Evolutionary conservation across 2,113 vertebrate genomes (phyloP).

Genomic region (Tenrec ecaudatus): DNA sequence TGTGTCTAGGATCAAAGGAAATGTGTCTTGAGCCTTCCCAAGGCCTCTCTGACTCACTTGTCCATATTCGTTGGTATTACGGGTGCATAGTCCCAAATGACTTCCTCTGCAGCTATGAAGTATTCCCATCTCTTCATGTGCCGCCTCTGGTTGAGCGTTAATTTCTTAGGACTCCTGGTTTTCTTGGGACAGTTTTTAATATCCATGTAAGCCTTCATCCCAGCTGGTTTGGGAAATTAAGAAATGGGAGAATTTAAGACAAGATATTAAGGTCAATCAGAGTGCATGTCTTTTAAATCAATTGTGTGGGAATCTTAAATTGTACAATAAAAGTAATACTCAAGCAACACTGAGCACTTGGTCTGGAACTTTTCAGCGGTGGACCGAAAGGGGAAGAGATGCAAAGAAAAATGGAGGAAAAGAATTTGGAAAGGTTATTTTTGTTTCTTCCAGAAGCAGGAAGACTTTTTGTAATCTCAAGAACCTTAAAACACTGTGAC

Average conservation of each 20-base stretch:
- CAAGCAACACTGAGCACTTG: background rate
- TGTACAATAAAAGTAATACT: background rate
- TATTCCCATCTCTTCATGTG: conserved; percentile 92
- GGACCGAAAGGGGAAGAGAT: background rate
- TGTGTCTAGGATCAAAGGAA: accelerated
- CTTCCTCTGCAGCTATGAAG: conserved; percentile 96
- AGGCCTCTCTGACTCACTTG: conserved; percentile 83
- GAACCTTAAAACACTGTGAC: background rate
- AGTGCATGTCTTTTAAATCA: background rate
- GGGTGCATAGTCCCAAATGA: conserved; percentile 94
- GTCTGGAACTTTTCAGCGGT: background rate
- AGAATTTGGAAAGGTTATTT: background rate
- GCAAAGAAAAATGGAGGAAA: background rate
- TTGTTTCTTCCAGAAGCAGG: background rate
- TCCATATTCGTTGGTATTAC: conserved; percentile 87
- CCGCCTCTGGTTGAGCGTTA: conserved; percentile 86
- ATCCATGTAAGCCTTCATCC: conserved; percentile 91
- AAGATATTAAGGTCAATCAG: background rate
- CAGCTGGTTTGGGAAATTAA: conserved; percentile 85
- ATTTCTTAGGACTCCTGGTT: conserved; percentile 76
- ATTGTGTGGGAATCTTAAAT: background rate
- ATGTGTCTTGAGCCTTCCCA: background rate
- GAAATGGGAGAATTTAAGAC: background rate
- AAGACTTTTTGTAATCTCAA: background rate
- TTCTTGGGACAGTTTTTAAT: conserved; percentile 88